These are phyloP conservation scores for Odontocolon sp. DNA, from an alignment of 2,888 invertebrate genomes.

Conservation along the genomic window DNA sequence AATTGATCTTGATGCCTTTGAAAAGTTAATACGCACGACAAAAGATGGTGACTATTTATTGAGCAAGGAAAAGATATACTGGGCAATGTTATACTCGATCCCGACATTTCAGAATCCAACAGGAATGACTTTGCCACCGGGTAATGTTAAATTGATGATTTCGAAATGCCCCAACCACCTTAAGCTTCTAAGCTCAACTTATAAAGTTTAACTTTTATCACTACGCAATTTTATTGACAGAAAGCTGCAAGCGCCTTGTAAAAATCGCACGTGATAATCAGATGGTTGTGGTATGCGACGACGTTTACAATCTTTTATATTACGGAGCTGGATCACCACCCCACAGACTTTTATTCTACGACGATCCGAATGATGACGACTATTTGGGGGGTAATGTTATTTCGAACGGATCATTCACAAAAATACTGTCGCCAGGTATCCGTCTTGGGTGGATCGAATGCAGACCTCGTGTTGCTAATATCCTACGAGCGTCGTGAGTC, in stretches of 20 bases:
- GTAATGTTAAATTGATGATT: too few species aligned
- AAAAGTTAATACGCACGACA: constrained; percentile 78
- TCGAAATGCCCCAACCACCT: too few species aligned
- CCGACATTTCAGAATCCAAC: constrained; percentile 85
- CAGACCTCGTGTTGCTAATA: constrained; percentile 79
- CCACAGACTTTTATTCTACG: constrained; percentile 83
- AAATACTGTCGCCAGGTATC: constrained; percentile 85
- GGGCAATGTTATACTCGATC: constrained; percentile 83
- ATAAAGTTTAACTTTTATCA: too few species aligned
- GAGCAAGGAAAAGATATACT: constrained; percentile 80
- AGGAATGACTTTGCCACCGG: constrained; percentile 81
- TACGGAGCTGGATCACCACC: constrained; percentile 81
- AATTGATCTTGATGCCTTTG: constrained; percentile 82
- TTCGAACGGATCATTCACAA: constrained; percentile 86
- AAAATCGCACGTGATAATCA: constrained; percentile 80
- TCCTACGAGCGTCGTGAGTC: constrained; percentile 78
- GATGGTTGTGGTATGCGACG: constrained; percentile 83
- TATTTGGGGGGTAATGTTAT: constrained; percentile 83
- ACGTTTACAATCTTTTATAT: constrained; percentile 85
- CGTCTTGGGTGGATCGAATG: constrained; percentile 86
- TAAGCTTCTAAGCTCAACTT: too few species aligned
- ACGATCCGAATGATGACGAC: constrained; percentile 77
- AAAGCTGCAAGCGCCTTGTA: constrained; percentile 80
- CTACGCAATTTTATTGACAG: constrained; percentile 72
- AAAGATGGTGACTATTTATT: constrained; percentile 69